Evolutionary conservation across 1,140 invertebrate species (phyloP).

Genomic region (Aphis craccivora): DNA sequence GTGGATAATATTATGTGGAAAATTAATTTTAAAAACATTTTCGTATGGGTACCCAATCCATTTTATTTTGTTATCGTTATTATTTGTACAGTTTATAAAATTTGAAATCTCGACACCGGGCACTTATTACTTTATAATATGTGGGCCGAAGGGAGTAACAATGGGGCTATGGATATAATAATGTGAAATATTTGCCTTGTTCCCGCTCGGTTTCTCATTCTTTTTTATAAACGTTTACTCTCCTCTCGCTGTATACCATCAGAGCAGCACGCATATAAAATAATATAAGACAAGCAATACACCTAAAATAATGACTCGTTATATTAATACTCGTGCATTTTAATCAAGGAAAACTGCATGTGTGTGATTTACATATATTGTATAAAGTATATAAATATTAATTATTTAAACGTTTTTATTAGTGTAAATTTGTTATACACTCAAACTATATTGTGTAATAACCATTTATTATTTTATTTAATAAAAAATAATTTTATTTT

Average conservation of each 20-base stretch:
- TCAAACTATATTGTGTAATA: background rate
- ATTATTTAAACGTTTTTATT: background rate
- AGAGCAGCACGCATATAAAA: background rate
- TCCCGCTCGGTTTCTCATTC: slow-evolving; percentile 14
- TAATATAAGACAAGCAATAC: background rate
- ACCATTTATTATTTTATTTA: background rate
- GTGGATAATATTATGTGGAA: background rate
- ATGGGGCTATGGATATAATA: slow-evolving; percentile 33
- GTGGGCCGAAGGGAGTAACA: slow-evolving; percentile 23
- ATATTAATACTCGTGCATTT: background rate
- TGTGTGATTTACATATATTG: background rate
- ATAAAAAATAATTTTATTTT: background rate
- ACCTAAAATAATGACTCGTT: background rate
- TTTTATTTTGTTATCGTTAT: background rate
- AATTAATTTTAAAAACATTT: background rate
- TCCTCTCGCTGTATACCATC: background rate
- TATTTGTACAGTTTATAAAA: background rate
- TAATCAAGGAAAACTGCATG: background rate
- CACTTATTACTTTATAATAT: slow-evolving; percentile 26
- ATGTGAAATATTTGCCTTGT: slow-evolving; percentile 53
- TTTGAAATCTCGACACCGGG: slow-evolving; percentile 48
- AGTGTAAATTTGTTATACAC: background rate
- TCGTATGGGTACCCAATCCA: background rate
- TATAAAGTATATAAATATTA: background rate
- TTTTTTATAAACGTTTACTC: background rate